Evolutionary conservation across 2,797 vertebrate species (phyloP), one percentile per base, ranked within the genome.

Genomic region (Sebastes aleutianus): DNA sequence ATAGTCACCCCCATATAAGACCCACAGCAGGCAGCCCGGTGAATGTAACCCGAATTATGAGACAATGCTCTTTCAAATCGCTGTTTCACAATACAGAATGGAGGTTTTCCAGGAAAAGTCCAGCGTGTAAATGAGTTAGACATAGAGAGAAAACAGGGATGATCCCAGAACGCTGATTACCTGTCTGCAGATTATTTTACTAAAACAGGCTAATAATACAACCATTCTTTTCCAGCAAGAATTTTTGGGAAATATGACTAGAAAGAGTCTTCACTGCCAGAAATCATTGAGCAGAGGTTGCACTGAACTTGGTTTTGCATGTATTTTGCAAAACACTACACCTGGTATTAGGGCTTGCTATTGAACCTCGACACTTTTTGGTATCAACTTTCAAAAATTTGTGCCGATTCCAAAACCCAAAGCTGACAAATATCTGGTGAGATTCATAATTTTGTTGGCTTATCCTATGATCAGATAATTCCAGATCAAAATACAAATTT

Each of bases 31-130:
- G 70, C 74, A 70, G 65, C 47, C 61, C 59, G 20, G 59, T 80
- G 67, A 76, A 81, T 79, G 26, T 70, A 71, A 79, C 53, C 20
- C n/a, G 1, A 72, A 74, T 77, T 50, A 82, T 43, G 47, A 86
- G 76, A 88, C 78, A 74, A 86, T 34, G 69, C 59, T 86, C 62
- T 75, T 74, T 70, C 8, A 75, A 71, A 80, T 67, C n/a, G 20
- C 65, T 64, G 36, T 79, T 89, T 59, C 31, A 70, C 75, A 82
- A 80, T 18, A 61, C 56, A 61, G 11, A 47, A 7, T 36, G 31
- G 34, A 63, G 3, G 58, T 47, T 70, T 79, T 76, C 84, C 83
- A 81, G 72, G 75, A 80, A 86, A 79, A 73, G 71, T 69, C 80
- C 24, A 71, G 11, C 11, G 22, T 84, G 29, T 77, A 79, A 86